phyloP scores from a whole-genome alignment of 2,888 invertebrate genomes.

The Lasioglossum calceatum region DNA sequence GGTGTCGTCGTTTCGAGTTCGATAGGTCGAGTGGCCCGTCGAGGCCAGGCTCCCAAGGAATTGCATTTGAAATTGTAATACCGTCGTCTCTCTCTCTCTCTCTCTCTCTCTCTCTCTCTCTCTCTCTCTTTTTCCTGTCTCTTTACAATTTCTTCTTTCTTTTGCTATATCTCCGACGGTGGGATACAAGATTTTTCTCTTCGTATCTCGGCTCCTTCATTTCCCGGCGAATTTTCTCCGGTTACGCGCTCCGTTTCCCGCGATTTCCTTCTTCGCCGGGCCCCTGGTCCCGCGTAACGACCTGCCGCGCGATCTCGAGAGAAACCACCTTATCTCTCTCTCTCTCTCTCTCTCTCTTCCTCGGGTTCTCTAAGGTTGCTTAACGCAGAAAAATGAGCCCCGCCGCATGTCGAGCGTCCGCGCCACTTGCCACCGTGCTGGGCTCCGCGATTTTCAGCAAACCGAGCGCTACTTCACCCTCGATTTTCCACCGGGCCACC shows the following conservation, averaged over 20 bases:
- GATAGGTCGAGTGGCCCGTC: slow-evolving; percentile 46
- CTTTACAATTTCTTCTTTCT: neutral
- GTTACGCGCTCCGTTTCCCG: slow-evolving; percentile 43
- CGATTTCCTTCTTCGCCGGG: slow-evolving; percentile 14
- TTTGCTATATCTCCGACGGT: neutral
- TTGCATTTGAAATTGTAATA: slow-evolving; percentile 84
- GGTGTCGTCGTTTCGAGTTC: slow-evolving; percentile 67
- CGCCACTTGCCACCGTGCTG: neutral
- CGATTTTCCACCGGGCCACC: neutral
- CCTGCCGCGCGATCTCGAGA: slow-evolving; percentile 9
- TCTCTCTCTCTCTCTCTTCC: neutral
- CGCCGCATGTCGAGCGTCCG: slow-evolving; percentile 7
- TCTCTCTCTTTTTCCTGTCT: neutral
- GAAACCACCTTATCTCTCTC: neutral
- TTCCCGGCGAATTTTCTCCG: slow-evolving; percentile 30
- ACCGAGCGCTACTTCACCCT: neutral
- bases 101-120: neutral
- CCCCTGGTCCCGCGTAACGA: slow-evolving; percentile 8
- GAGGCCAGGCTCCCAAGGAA: slow-evolving; percentile 65
- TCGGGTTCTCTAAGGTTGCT: neutral
- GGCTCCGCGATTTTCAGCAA: slow-evolving; percentile 1
- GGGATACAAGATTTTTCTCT: slow-evolving; percentile 29
- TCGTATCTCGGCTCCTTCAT: slow-evolving; percentile 12
- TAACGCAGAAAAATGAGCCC: slow-evolving; percentile 17
- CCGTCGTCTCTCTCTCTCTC: slow-evolving; percentile 15